Conservation (phyloP, 2,888 invertebrate genomes). For the Melieria crassipennis region DNA sequence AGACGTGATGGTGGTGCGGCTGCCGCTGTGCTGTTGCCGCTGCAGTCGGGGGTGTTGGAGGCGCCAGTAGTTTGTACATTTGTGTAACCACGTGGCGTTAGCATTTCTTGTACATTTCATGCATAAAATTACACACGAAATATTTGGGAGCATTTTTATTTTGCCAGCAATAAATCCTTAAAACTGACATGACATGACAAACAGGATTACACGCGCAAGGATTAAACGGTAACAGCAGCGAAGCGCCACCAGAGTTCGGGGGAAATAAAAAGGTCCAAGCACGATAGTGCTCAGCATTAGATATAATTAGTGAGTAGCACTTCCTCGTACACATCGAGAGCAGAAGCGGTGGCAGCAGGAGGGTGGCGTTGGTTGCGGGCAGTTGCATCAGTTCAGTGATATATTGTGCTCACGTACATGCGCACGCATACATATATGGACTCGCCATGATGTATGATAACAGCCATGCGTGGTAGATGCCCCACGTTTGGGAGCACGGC, state of each 20-base stretch:
- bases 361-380: no score
- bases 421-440: no score
- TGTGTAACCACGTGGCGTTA: slow-evolving; percentile 8
- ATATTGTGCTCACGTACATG: no score
- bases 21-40: not conserved
- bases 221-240: slow-evolving; percentile 38
- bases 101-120: slow-evolving; percentile 36
- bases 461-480: no score
- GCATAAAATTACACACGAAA: slow-evolving; percentile 49
- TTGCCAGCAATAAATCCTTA: slow-evolving; percentile 59
- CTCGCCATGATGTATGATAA: no score
- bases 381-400: no score
- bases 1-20: not conserved
- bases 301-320: no score
- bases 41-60: slow-evolving; percentile 4
- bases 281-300: no score
- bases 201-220: slow-evolving; percentile 59
- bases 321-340: no score
- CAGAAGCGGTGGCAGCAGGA: no score
- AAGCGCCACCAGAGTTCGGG: not conserved
- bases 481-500: no score
- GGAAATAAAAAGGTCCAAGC: no score
- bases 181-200: slow-evolving; percentile 64
- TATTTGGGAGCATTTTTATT: slow-evolving; percentile 48
- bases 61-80: not conserved